Evolutionary conservation across 2,113 vertebrate species (phyloP), one percentile per base, ranked within the genome.

Genomic region (Dromiciops gliroides): DNA sequence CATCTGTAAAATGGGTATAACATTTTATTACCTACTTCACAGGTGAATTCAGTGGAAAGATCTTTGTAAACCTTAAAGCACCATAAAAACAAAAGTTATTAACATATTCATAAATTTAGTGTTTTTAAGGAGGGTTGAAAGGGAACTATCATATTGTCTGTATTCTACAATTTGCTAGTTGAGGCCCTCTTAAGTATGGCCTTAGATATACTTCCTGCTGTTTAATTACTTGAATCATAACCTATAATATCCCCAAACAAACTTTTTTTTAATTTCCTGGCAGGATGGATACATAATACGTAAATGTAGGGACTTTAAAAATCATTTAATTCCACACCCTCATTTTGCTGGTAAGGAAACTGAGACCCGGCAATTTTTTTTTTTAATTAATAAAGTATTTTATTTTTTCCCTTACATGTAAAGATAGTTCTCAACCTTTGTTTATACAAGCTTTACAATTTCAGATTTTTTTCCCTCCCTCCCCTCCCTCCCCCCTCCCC

Each of bases 271-370:
- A n/a, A n/a, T 75, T 75, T 75, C 60, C 60, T 75, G 3, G 3
- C 31, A 75, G 12, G 3, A 75, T 75, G 14, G 11, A 2, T 67
- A 37, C 37, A n/a, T 16, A 75, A 75, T n/a, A 75, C 14, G n/a
- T n/a, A 60, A 60, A 75, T 75, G 31, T n/a, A 19, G 37, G 37
- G 14, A n/a, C 14, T 14, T 19, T 75, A 75, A 14, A n/a, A 37
- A n/a, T 67, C 56, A 67, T 67, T 14, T 75, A 75, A 1, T 75
- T 75, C 60, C n/a, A 60, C 31, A 22, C 48, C 23, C 8, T 12
- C 1, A 19, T 91, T 95, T 92, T 96, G 88, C 50, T 60, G 28
- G 91, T 50, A n/a, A 90, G 96, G 51, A 95, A 93, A 93, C 7
- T 26, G 52, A 94, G 83, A 9, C 24, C 3, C 12, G 91, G 2